These are phyloP conservation scores for Seriola aureovittata DNA, from an alignment of 2,113 vertebrate species.

Conservation along the genomic window DNA sequence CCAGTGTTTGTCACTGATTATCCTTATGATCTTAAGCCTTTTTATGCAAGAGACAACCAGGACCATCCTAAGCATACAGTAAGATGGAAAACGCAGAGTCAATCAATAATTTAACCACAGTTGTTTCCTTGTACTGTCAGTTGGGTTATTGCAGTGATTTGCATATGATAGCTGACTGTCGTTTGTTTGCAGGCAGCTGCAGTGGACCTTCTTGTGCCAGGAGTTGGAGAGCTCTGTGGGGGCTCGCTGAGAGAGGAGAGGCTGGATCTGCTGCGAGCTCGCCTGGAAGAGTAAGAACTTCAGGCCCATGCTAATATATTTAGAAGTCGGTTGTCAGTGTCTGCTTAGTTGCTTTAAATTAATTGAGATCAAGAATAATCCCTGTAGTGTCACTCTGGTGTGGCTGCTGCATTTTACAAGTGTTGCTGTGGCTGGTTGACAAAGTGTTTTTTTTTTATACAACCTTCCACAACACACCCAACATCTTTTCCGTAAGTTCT, in stretches of 20 bases:
- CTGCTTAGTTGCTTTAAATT: not conserved
- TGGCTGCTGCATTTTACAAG: not conserved
- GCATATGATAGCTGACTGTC: constrained; percentile 51
- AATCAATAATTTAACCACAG: constrained; percentile 56
- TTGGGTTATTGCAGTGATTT: constrained; percentile 41
- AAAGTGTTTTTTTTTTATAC: not conserved
- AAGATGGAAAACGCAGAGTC: constrained; percentile 67
- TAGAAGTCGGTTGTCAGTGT: not conserved
- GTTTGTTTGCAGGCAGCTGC: constrained; percentile 89
- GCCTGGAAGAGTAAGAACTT: constrained; percentile 86
- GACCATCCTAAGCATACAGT: constrained; percentile 89
- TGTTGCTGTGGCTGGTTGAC: not conserved
- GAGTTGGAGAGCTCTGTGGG: constrained; percentile 94
- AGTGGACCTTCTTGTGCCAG: constrained; percentile 95
- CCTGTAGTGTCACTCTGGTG: not conserved
- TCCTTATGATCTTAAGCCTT: constrained; percentile 93
- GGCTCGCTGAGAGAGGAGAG: constrained; percentile 96
- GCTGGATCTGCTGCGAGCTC: constrained; percentile 85
- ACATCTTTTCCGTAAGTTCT: not conserved
- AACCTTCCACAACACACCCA: not conserved
- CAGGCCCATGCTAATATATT: not conserved
- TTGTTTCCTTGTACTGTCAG: constrained; percentile 31
- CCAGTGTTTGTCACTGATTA: constrained; percentile 96
- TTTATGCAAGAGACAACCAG: constrained; percentile 95
- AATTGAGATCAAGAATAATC: not conserved